Percentiles rank a stretch among this genome's conserved stretches.
Evolutionary conservation across 1,140 invertebrate genomes (phyloP).

Genomic region (Drosophila bipectinata): DNA sequence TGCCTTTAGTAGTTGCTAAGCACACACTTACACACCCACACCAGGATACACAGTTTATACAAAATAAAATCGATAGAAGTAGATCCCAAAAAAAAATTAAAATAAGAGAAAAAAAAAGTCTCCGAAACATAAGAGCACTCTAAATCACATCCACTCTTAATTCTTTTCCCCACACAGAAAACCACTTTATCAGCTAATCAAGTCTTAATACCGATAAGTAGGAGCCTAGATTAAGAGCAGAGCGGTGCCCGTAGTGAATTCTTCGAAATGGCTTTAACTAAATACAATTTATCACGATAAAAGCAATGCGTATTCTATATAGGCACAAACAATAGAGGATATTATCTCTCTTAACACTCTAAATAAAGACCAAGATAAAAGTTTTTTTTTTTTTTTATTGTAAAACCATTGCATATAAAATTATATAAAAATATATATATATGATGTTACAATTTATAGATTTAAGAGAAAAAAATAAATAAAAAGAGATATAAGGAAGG

Average conservation of each 20-base stretch:
- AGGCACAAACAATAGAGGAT: constrained; percentile 26
- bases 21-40: constrained; percentile 8
- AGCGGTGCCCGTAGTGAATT: constrained; percentile 75
- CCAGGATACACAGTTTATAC: constrained; percentile 51
- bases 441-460: constrained; percentile 39
- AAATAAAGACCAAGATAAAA: constrained; percentile 44
- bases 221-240: constrained; percentile 18
- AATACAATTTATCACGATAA: constrained; percentile 60
- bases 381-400: constrained; percentile 39
- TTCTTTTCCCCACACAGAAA: background rate
- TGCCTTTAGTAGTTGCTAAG: constrained; percentile 52
- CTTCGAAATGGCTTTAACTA: constrained; percentile 81
- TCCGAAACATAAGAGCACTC: background rate
- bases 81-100: no score
- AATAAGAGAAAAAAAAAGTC: no score
- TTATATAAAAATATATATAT: constrained; percentile 31
- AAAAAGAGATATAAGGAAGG: constrained; percentile 15
- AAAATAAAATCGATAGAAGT: constrained; percentile 24
- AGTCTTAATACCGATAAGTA: constrained; percentile 46
- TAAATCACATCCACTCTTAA: background rate
- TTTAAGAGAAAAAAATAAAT: constrained; percentile 1
- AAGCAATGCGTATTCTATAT: constrained; percentile 16
- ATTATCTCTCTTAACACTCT: constrained; percentile 30
- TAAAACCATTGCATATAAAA: constrained; percentile 34
- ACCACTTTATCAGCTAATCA: constrained; percentile 33